Percentiles rank a stretch among this genome's conserved stretches.
phyloP scores from a whole-genome alignment of 2,113 vertebrate species.

The Macaca mulatta region DNA sequence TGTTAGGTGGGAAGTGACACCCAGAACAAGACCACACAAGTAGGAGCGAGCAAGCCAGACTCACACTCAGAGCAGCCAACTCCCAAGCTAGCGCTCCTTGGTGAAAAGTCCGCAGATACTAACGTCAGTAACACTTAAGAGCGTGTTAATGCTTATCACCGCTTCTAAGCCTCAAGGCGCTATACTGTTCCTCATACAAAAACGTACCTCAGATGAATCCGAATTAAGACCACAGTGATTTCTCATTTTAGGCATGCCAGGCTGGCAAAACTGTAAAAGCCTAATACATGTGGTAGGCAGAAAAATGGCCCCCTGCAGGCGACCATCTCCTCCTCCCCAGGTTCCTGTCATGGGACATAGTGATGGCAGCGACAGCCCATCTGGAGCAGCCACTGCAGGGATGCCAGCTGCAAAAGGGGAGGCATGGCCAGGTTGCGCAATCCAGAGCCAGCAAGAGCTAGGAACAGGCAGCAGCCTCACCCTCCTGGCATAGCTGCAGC shows the following conservation, averaged over 20 bases:
- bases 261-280: background rate
- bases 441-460: no score
- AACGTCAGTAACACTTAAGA: background rate
- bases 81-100: no score
- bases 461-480: rapidly evolving
- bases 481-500: no score
- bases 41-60: no score
- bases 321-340: rapidly evolving
- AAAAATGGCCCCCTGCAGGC: rapidly evolving
- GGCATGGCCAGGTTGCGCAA: no score
- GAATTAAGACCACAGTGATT: background rate
- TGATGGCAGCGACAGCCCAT: no score
- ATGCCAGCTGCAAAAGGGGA: no score
- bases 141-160: rapidly evolving
- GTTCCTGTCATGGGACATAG: background rate
- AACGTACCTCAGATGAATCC: background rate
- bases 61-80: background rate
- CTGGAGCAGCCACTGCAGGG: no score
- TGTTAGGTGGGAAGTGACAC: background rate
- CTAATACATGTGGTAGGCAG: background rate
- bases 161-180: background rate
- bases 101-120: background rate
- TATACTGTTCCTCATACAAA: background rate
- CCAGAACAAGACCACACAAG: rapidly evolving
- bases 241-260: background rate